Evolutionary conservation across 2,113 vertebrate genomes (phyloP), one percentile per base, ranked within the genome.

Genomic region (Pelecanus crispus): DNA sequence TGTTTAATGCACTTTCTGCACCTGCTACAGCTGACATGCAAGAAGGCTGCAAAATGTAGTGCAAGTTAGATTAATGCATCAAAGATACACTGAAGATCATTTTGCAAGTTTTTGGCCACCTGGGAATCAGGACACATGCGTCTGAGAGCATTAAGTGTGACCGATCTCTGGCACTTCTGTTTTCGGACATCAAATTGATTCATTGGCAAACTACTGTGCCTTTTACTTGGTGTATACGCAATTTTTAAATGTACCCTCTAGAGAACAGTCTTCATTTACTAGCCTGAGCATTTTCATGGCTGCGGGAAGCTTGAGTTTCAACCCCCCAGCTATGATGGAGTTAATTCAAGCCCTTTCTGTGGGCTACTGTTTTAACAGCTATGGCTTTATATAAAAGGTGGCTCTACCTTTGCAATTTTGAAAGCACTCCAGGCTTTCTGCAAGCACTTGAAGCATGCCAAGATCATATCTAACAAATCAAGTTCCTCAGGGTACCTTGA

Each of bases 311-410:
- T 36, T 62, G 59, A 81, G 31, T 70, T 87, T 61, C n/a, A 45
- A n/a, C 3, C 13, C 11, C 2, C 11, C 11, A 17, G 31, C 14
- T 4, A 3, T 74, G 25, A 58, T 0, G n/a, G 59, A 62, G n/a
- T 66, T 66, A 62, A 81, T 26, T n/a, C 56, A 92, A 81, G 32
- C 31, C 17, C 25, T 5, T 87, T 74, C 61, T 59, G 25, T 26
- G 17, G 55, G 29, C 55, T 71, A 55, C 19, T 71, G 38, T 70
- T 86, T 83, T 58, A 91, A 87, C 77, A 78, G 42, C n/a, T 55
- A 62, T 42, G 50, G 52, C 68, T 81, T 88, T 16, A 84, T 32
- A 34, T 40, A 77, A 92, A 86, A 73, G 31, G 34, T 73, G 17
- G 24, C 8, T 77, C 58, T n/a, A 81, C 14, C 22, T 11, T 56